A percentile compares a stretch with the other conserved stretches of the same genome.
Conservation (phyloP, 2,888 invertebrate species). For the Caenorhabditis sp. region DNA sequence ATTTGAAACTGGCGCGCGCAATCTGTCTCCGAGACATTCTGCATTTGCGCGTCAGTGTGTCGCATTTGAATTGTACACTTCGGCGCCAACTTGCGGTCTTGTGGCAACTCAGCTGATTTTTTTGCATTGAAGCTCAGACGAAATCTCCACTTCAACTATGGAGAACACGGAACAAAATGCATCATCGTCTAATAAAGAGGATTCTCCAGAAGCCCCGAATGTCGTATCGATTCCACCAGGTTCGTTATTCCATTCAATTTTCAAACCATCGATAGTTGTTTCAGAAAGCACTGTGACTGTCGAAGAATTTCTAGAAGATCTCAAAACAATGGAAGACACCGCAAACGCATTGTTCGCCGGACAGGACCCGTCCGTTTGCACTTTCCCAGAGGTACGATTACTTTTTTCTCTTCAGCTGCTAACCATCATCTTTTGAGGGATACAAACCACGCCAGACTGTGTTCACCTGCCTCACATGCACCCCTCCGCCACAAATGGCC, state of each 20-base stretch:
- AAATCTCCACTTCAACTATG: background rate
- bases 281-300: slow-evolving; percentile 50
- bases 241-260: too few relatives aligned
- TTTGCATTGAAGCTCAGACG: slow-evolving; percentile 5
- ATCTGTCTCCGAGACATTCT: slow-evolving; percentile 1
- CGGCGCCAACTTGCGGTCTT: slow-evolving; percentile 22
- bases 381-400: slow-evolving; percentile 78
- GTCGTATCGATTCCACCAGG: too few relatives aligned
- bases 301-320: slow-evolving; percentile 47
- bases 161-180: slow-evolving; percentile 1
- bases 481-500: slow-evolving; percentile 57
- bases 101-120: background rate
- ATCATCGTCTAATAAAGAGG: background rate
- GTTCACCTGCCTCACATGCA: slow-evolving; percentile 95
- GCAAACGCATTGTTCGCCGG: slow-evolving; percentile 63
- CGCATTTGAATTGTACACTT: slow-evolving; percentile 39
- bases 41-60: slow-evolving; percentile 45
- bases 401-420: slow-evolving; percentile 83
- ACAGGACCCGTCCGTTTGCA: slow-evolving; percentile 73
- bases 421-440: slow-evolving; percentile 86
- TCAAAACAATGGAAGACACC: slow-evolving; percentile 42
- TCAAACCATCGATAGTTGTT: background rate
- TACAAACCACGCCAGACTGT: slow-evolving; percentile 94
- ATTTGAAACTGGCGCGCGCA: slow-evolving; percentile 56
- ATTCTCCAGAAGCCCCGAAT: background rate